Conservation (phyloP, 2,888 invertebrate species). For the Aleiodes alternator region DNA sequence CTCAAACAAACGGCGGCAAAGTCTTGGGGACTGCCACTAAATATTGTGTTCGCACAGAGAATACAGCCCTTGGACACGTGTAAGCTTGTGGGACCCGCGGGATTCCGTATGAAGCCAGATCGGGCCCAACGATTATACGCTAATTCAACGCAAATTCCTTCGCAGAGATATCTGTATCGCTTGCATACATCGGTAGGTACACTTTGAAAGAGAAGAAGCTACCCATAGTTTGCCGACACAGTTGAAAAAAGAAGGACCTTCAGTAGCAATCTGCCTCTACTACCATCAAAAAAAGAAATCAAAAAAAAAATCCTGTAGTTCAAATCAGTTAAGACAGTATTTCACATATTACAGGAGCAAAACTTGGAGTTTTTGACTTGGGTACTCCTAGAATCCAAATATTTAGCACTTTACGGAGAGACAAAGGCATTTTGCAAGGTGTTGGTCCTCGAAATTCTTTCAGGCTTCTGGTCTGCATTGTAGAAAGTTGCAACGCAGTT, state of each 20-base stretch:
- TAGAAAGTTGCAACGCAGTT: constrained; percentile 6
- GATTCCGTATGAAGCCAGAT: constrained; percentile 74
- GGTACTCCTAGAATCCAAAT: background rate
- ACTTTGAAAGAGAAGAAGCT: constrained; percentile 50
- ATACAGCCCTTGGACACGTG: constrained; percentile 74
- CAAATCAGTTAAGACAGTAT: constrained; percentile 25
- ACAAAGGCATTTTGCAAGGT: constrained; percentile 35
- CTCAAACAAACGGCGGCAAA: constrained; percentile 43
- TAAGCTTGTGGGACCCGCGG: constrained; percentile 68
- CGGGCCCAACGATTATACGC: constrained; percentile 74
- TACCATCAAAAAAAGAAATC: background rate
- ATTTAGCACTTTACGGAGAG: background rate
- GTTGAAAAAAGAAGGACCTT: constrained; percentile 29
- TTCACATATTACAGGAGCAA: constrained; percentile 7
- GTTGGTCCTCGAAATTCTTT: constrained; percentile 28
- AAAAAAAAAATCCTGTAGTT: constrained; percentile 24
- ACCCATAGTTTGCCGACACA: constrained; percentile 45
- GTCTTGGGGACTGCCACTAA: constrained; percentile 66
- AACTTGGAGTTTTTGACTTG: background rate
- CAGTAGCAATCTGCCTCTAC: constrained; percentile 27
- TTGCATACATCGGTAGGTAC: constrained; percentile 68
- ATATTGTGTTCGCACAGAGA: constrained; percentile 74
- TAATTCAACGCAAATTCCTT: constrained; percentile 75
- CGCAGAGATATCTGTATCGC: constrained; percentile 74
- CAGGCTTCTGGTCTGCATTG: constrained; percentile 3